Base-by-base conservation (phyloP, 1,140 invertebrate genomes). In the Cheumatopsyche charites region DNA sequence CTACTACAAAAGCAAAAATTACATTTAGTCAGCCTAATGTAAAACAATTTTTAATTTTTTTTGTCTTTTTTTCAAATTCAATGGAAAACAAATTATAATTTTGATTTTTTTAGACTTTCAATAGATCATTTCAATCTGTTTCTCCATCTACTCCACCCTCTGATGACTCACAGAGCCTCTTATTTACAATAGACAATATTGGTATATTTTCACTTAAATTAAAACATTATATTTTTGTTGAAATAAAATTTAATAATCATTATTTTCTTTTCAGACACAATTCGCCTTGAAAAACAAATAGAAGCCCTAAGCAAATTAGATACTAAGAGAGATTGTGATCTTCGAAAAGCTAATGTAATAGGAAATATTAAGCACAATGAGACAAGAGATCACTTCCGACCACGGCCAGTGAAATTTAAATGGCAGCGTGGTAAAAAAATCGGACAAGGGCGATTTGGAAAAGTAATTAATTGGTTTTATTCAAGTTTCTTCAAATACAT, bases 361-460 rank as follows among this genome's bases (percentile, higher is more conserved):
- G 94, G 94, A 0, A 87, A 86, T 43, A 87, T 93, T 41, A 81
- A 87, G 76, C 76, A 76, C 62, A 77, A 77, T 6, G 75, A 77
- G 11, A 73, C 75, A 72, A 80, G 79, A 74, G 82, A 83, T 77
- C 82, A 76, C 52, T 76, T 81, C 42, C 84, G 86, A 74, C 84
- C 89, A 2, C 82, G 87, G 6, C 84, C 88, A 72, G 92, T 96
- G 5, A 93, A 89, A 70, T 97, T 97, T 80, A 90, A 91, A 47
- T 97, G 95, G 95, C 94, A 96, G 83, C 86, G 94, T 49, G 94
- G 94, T 11, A 91, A 94, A 45, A 96, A 96, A 85, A 94, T 96
- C 70, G 92, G 92, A 84, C 84, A 85, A 77, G 86, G 83, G 1
- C 80, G 82, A 36, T 87, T 87, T 67, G 81, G 82, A 4, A 84